phyloP scores from a whole-genome alignment of 2,888 invertebrate genomes.

The Odontocolon sp. region DNA sequence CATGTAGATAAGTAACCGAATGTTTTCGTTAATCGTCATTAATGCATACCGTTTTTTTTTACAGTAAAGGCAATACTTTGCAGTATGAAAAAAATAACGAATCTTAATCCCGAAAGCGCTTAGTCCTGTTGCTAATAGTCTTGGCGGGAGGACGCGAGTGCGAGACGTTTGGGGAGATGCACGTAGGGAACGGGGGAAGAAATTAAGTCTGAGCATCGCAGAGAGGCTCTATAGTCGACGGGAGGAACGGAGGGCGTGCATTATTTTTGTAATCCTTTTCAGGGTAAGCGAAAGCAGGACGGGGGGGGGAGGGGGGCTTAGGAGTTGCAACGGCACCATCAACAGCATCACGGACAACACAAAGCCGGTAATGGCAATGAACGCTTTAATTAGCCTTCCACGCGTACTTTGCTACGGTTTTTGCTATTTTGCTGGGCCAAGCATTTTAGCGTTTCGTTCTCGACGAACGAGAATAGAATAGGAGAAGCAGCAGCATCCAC shows the following conservation, averaged over 20 bases:
- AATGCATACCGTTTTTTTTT: too few relatives aligned
- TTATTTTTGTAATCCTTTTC: slow-evolving; percentile 63
- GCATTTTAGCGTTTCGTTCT: slow-evolving; percentile 44
- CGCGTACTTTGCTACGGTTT: slow-evolving; percentile 53
- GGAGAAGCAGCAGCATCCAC: slow-evolving; percentile 52
- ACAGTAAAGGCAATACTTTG: neutral
- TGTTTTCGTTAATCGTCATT: too few relatives aligned
- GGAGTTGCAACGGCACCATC: slow-evolving; percentile 17
- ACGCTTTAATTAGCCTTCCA: slow-evolving; percentile 54
- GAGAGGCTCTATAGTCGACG: slow-evolving; percentile 4
- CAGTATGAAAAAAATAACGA: neutral
- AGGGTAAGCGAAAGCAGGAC: slow-evolving; percentile 47
- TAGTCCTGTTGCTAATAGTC: neutral
- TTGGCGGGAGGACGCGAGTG: too few relatives aligned
- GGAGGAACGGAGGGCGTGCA: slow-evolving; percentile 45
- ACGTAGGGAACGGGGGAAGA: slow-evolving; percentile 25
- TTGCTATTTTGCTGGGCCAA: slow-evolving; percentile 34
- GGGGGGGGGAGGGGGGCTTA: too few relatives aligned
- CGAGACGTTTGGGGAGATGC: neutral
- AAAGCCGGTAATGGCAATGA: slow-evolving; percentile 50
- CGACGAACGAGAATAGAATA: slow-evolving; percentile 52
- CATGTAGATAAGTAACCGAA: too few relatives aligned
- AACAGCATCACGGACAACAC: slow-evolving; percentile 11
- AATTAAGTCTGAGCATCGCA: slow-evolving; percentile 24
- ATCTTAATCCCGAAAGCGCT: neutral